Evolutionary conservation across 2,888 invertebrate genomes (phyloP).

Genomic region (Tenthredo notha): DNA sequence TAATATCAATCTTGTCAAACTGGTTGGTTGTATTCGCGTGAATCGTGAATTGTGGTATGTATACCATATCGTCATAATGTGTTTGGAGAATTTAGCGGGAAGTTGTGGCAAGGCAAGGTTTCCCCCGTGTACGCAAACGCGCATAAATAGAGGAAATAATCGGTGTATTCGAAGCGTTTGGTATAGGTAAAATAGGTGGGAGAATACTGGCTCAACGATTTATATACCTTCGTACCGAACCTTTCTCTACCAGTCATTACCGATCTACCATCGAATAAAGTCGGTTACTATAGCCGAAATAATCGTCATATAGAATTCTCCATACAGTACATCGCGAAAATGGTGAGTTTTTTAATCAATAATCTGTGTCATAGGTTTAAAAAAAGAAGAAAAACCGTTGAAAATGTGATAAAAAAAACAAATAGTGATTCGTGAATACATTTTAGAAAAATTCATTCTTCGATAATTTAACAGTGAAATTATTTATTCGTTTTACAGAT

Average conservation of each 20-base stretch:
- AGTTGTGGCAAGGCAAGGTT: slow-evolving; percentile 16
- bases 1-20: background rate
- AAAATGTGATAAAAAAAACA: background rate
- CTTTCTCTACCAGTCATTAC: background rate
- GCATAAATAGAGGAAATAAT: background rate
- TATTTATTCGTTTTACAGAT: background rate
- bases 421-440: background rate
- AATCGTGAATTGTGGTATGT: background rate
- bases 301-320: background rate
- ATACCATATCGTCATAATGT: background rate
- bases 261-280: background rate
- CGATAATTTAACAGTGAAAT: background rate
- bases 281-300: background rate
- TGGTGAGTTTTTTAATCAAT: background rate
- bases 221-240: background rate
- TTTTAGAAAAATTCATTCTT: background rate
- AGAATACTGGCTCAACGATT: background rate
- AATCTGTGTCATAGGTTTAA: background rate
- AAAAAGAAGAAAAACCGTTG: background rate
- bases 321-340: background rate
- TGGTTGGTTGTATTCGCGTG: background rate
- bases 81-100: slow-evolving; percentile 29
- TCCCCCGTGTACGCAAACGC: slow-evolving; percentile 6
- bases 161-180: background rate
- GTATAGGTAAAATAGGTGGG: background rate